Evolutionary conservation across 2,113 vertebrate genomes (phyloP).

Genomic region (Campylomormyrus numenius): DNA sequence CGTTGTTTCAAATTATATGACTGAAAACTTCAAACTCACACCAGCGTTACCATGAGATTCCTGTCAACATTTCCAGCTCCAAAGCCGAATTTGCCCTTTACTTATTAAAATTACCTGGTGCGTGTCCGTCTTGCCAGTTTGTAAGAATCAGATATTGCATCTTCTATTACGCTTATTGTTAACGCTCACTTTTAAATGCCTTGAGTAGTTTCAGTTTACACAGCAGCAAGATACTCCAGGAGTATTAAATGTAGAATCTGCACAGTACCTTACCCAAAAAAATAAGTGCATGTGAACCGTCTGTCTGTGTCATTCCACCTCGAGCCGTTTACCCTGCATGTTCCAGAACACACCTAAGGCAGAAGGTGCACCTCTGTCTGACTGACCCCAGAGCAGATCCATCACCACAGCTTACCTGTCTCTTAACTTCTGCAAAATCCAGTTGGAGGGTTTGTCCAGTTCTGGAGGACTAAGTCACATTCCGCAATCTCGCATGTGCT

Average conservation of each 20-base stretch:
- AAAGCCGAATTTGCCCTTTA: background rate
- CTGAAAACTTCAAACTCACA: background rate
- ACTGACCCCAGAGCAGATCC: background rate
- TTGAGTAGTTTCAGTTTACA: background rate
- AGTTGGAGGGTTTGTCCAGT: background rate
- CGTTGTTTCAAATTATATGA: background rate
- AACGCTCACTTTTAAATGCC: background rate
- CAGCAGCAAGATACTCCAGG: background rate
- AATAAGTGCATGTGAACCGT: background rate
- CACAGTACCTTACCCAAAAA: background rate
- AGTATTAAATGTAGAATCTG: background rate
- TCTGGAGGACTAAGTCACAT: background rate
- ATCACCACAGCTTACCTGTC: conserved; percentile 12
- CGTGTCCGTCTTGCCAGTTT: background rate
- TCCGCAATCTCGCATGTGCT: background rate
- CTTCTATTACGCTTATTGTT: background rate
- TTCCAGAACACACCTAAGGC: background rate
- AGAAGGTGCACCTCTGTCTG: background rate
- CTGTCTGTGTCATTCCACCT: background rate
- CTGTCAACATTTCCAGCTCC: background rate
- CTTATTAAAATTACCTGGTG: background rate
- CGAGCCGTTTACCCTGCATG: too few relatives aligned
- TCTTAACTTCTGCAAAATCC: background rate
- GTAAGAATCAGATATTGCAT: background rate
- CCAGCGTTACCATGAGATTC: background rate